Conservation (phyloP, 2,113 vertebrate genomes). For the Oreotrochilus melanogaster region DNA sequence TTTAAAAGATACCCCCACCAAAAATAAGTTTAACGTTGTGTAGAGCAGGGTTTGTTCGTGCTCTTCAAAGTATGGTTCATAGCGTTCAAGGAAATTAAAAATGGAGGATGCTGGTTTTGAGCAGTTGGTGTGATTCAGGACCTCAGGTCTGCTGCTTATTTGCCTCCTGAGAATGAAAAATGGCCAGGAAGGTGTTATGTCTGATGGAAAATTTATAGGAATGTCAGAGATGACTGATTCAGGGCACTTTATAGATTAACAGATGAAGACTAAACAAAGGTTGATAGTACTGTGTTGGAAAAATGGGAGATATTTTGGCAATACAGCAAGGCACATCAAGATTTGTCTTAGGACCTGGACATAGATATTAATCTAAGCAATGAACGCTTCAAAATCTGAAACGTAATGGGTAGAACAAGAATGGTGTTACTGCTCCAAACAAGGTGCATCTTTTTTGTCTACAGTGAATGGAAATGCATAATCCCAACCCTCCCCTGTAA, state of each 20-base stretch:
- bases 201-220: slow-evolving; percentile 33
- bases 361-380: slow-evolving; percentile 1
- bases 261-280: slow-evolving; percentile 22
- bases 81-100: background rate
- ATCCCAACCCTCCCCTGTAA: background rate
- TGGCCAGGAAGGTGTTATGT: background rate
- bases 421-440: background rate
- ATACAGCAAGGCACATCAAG: background rate
- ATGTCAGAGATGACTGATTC: slow-evolving; percentile 43
- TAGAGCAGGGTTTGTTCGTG: background rate
- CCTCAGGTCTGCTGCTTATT: slow-evolving; percentile 7
- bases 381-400: slow-evolving; percentile 44
- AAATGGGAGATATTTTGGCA: slow-evolving; percentile 18
- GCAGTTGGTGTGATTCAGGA: background rate
- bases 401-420: background rate
- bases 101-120: background rate
- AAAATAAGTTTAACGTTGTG: background rate
- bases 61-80: background rate
- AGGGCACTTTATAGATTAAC: slow-evolving; percentile 34
- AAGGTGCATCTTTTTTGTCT: background rate
- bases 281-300: background rate
- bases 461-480: background rate
- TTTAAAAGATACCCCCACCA: too few relatives aligned
- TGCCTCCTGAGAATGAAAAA: slow-evolving; percentile 39
- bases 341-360: background rate